Conservation (phyloP, 2,797 vertebrate genomes). For the Channa striata region DNA sequence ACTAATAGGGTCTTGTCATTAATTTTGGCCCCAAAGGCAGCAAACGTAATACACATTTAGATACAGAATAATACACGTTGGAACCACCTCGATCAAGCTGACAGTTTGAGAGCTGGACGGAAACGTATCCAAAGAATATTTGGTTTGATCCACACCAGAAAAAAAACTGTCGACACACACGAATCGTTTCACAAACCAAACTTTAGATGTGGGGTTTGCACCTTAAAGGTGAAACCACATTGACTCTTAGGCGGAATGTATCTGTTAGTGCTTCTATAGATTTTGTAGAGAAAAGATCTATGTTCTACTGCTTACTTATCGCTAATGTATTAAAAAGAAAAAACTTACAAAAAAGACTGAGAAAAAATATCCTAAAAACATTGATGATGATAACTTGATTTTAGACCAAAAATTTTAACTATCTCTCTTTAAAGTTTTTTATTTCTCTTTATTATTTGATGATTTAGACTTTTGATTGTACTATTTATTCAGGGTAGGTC, state of each 20-base stretch:
- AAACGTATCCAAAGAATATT: slow-evolving; percentile 80
- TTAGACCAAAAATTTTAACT: slow-evolving; percentile 92
- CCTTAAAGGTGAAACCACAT: slow-evolving; percentile 77
- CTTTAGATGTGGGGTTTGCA: slow-evolving; percentile 71
- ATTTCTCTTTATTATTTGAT: slow-evolving; percentile 61
- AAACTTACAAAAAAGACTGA: slow-evolving; percentile 82
- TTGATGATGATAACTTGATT: slow-evolving; percentile 88
- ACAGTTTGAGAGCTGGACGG: slow-evolving; percentile 56
- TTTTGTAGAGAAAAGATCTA: slow-evolving; percentile 90
- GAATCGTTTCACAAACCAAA: slow-evolving; percentile 76
- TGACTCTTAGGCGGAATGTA: slow-evolving; percentile 91
- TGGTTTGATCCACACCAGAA: slow-evolving; percentile 72
- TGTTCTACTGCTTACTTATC: slow-evolving; percentile 90
- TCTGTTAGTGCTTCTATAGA: slow-evolving; percentile 91
- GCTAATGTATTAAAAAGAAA: slow-evolving; percentile 86
- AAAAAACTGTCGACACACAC: slow-evolving; percentile 63
- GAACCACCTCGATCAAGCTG: slow-evolving; percentile 59
- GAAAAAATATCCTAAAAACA: slow-evolving; percentile 82
- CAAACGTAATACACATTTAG: slow-evolving; percentile 8
- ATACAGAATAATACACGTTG: slow-evolving; percentile 36
- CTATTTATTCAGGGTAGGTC: slow-evolving; percentile 83
- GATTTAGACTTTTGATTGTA: slow-evolving; percentile 82
- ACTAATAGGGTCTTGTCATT: slow-evolving; percentile 24
- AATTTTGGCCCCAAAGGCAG: slow-evolving; percentile 43
- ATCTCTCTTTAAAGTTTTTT: slow-evolving; percentile 82